phyloP scores from a whole-genome alignment of 2,797 vertebrate genomes.

The Enteromius viviparus region DNA sequence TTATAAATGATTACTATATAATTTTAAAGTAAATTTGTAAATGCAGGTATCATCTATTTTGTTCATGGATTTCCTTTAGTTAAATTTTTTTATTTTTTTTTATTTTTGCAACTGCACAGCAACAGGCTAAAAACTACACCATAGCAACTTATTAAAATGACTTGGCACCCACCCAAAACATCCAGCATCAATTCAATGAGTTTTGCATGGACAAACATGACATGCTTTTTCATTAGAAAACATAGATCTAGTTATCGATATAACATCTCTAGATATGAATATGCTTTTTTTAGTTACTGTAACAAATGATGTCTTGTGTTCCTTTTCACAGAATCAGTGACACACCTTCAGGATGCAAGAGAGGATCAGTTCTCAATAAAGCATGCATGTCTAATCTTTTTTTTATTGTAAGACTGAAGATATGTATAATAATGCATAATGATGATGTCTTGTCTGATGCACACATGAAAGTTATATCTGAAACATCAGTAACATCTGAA shows the following conservation, averaged over 20 bases:
- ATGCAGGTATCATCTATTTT: background rate
- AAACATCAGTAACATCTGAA: background rate
- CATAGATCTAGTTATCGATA: too few relatives aligned
- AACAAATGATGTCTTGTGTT: background rate
- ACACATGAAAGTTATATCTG: background rate
- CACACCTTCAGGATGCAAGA: constrained; percentile 16
- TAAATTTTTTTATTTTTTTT: background rate
- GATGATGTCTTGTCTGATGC: background rate
- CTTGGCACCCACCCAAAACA: background rate
- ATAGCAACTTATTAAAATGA: background rate
- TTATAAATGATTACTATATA: background rate
- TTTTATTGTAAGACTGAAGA: background rate
- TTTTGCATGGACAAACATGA: background rate
- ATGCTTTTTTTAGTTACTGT: background rate
- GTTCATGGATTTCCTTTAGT: background rate
- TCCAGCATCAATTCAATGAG: background rate
- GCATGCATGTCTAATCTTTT: background rate
- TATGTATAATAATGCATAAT: background rate
- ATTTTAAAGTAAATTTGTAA: background rate
- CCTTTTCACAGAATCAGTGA: constrained; percentile 36
- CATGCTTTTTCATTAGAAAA: background rate
- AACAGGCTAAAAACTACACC: background rate
- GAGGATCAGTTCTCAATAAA: constrained; percentile 12
- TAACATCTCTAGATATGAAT: background rate
- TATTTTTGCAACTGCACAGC: background rate